Conservation (phyloP, 2,888 invertebrate species). For the Pandemis corylana region DNA sequence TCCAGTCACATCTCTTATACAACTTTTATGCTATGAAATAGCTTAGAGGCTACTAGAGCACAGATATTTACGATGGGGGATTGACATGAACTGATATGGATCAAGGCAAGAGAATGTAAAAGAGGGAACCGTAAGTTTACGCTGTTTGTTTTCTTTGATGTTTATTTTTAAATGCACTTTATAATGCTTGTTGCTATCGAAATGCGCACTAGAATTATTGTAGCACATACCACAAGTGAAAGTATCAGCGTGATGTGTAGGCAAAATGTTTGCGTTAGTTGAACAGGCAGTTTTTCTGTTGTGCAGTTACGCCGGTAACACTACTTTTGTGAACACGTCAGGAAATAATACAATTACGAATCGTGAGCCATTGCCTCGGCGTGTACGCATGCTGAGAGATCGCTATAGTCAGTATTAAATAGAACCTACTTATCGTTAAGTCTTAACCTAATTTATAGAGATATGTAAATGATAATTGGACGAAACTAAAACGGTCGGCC, state of each 20-base stretch:
- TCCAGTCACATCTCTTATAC: background rate
- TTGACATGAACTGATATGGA: background rate
- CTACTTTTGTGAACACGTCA: background rate
- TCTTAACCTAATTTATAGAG: constrained; percentile 29
- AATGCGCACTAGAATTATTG: constrained; percentile 15
- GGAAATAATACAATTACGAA: background rate
- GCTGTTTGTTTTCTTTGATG: background rate
- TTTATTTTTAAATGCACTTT: background rate
- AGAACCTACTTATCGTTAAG: constrained; percentile 30
- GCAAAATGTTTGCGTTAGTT: background rate
- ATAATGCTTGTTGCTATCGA: constrained; percentile 1
- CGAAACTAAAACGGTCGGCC: constrained; percentile 41
- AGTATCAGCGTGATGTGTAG: constrained; percentile 6
- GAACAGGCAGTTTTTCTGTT: background rate
- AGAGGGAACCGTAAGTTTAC: background rate
- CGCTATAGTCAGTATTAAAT: constrained; percentile 29
- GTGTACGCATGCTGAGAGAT: constrained; percentile 24
- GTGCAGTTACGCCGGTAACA: background rate
- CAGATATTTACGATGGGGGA: background rate
- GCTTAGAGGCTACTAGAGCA: background rate
- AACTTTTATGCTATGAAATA: background rate
- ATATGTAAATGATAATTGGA: constrained; percentile 38
- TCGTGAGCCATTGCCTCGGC: constrained; percentile 5
- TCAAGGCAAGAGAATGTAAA: background rate
- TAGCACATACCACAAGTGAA: constrained; percentile 23